Evolutionary conservation across 2,888 invertebrate species (phyloP), one percentile per base, ranked within the genome.

Genomic region (Mythimna impura): DNA sequence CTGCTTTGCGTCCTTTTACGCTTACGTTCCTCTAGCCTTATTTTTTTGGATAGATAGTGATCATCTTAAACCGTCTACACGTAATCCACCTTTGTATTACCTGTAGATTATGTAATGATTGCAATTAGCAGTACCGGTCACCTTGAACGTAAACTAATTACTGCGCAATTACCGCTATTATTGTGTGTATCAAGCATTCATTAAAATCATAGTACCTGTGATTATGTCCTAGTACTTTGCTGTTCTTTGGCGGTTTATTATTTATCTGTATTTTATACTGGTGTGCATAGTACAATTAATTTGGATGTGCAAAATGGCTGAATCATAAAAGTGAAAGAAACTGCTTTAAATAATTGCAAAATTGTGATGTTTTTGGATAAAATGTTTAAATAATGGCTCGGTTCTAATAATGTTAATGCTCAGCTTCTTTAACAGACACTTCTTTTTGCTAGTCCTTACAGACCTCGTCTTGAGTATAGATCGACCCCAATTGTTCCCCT

Each of bases 121-220:
- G 52, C 65, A 69, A 72, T 69, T 78, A 74, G 69, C 66, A 40
- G 30, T 55, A 54, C 20, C 60, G 47, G 69, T 67, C 67, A 57
- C 66, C 83, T 74, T 80, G 66, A 80, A 54, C 64, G 50, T 74
- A 30, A 73, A 65, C 81, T 62, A 74, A 74, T 81, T 68, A 68
- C 60, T 67, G 69, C 75, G 70, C 62, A 83, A 50, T 73, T 69
- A 60, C 68, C 43, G 57, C 57, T 55, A 36, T 73, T 55, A 69
- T 73, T 83, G 60, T 72, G 25, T 67, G 60, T 61, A 66, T 55
- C 57, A 34, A 34, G 58, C 63, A 73, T 54, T 71, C 54, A 61
- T 79, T 79, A 61, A 30, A 47, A 47, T 47, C 72, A 47, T 40
- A 47, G 36, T 74, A 71, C 22, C 36, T 60, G 47, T 71, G n/a